Evolutionary conservation across 2,797 vertebrate species (phyloP), one percentile per base, ranked within the genome.

Genomic region (Champsocephalus gunnari): DNA sequence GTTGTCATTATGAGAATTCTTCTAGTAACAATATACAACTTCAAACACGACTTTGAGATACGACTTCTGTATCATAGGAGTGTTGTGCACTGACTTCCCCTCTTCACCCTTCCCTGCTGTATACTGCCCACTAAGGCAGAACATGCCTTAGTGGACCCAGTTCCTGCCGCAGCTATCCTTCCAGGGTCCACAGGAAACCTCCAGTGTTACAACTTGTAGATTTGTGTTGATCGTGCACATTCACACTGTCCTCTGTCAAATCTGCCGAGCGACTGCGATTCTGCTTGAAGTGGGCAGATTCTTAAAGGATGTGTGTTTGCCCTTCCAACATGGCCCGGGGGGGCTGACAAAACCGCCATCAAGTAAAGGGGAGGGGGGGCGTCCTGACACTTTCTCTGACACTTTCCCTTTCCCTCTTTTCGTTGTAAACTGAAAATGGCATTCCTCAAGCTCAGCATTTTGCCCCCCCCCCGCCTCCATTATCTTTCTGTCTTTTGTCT

Each of bases 371-470:
- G 49, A 2, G 21, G 21, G 68, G 14, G 71, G 67, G 59, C 76
- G 59, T 80, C 61, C 62, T 87, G 90, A 91, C 91, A 88, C 86
- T 71, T 82, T 88, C 81, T 88, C 82, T 87, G 84, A 87, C 88
- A 89, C 82, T 65, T 66, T 77, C 82, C 76, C 81, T 87, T 85
- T 84, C 49, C 81, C 77, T 57, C 24, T 80, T 91, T 88, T 87
- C 17, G 71, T 67, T 78, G 70, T 78, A 87, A 92, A 92, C 90
- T 83, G 71, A 89, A 91, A 89, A 88, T 92, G 91, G 90, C 92
- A 92, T 92, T 90, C 87, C 88, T 83, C 79, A 0, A 87, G 70
- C 88, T 93, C 92, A 93, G 92, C 92, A 19, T 70, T 86, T 90
- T 87, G 62, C 47, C 71, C 66, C 67, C 45, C n/a, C n/a, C 4